Percentiles rank a stretch among this genome's conserved stretches.
These are phyloP conservation scores for Eurosta solidaginis DNA, from an alignment of 1,140 invertebrate genomes.

Conservation along the genomic window DNA sequence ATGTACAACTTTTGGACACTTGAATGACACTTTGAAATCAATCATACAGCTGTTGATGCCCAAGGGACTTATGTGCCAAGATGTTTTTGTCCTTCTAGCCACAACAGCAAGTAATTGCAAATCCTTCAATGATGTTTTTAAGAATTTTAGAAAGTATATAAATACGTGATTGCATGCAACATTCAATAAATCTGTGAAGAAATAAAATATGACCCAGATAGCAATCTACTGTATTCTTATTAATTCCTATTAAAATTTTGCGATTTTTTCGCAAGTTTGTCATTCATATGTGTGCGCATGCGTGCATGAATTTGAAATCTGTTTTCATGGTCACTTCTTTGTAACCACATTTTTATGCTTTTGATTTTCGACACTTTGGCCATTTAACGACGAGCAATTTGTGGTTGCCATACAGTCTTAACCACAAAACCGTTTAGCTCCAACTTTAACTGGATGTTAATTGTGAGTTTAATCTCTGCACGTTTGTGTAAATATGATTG, in stretches of 20 bases:
- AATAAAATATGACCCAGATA: background rate
- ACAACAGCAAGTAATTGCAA: background rate
- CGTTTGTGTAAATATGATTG: background rate
- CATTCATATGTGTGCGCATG: background rate
- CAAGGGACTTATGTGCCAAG: background rate
- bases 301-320: too few relatives aligned
- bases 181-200: too few relatives aligned
- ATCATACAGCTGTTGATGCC: background rate
- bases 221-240: too few relatives aligned
- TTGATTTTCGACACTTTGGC: conserved; percentile 2
- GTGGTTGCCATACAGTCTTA: background rate
- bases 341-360: background rate
- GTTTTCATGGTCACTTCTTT: conserved; percentile 23
- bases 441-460: background rate
- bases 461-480: background rate
- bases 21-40: background rate
- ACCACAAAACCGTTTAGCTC: background rate
- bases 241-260: too few relatives aligned
- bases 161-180: background rate
- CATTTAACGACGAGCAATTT: background rate
- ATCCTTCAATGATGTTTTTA: background rate
- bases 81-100: background rate
- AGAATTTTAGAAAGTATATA: conserved; percentile 10
- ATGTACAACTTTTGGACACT: background rate
- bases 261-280: background rate